phyloP scores from a whole-genome alignment of 2,888 invertebrate species.

The Caenorhabditis sinica region DNA sequence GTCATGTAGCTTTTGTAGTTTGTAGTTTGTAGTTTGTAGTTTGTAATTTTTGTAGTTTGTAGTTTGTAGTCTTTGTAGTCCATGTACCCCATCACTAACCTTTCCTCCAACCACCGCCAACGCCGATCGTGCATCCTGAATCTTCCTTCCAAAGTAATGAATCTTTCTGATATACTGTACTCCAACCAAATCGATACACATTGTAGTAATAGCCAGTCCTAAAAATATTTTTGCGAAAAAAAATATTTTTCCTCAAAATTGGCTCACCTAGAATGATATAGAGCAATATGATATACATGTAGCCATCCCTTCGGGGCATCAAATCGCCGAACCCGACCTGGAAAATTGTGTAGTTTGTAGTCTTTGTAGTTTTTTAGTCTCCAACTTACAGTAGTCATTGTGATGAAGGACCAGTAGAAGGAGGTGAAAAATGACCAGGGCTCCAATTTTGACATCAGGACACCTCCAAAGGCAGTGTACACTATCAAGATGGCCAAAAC shows the following conservation, averaged over 20 bases:
- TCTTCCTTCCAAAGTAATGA: slow-evolving; percentile 84
- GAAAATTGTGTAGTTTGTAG: slow-evolving; percentile 22
- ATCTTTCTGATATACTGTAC: slow-evolving; percentile 84
- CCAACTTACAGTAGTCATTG: slow-evolving; percentile 83
- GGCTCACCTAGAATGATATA: slow-evolving; percentile 82
- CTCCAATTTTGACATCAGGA: slow-evolving; percentile 82
- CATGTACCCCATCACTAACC: too few relatives aligned
- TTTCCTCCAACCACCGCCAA: slow-evolving; percentile 84
- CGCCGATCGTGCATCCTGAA: slow-evolving; percentile 83
- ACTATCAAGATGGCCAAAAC: slow-evolving; percentile 82
- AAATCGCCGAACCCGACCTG: slow-evolving; percentile 84
- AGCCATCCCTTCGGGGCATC: slow-evolving; percentile 82
- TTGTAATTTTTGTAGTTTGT: too few relatives aligned
- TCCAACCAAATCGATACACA: slow-evolving; percentile 84
- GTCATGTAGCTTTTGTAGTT: too few relatives aligned
- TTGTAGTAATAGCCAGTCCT: slow-evolving; percentile 84
- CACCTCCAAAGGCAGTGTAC: slow-evolving; percentile 84
- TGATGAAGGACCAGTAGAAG: slow-evolving; percentile 84
- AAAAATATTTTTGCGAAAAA: slow-evolving; percentile 28
- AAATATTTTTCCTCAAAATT: neutral
- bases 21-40: too few relatives aligned
- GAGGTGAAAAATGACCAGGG: slow-evolving; percentile 83
- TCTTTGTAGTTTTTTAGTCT: neutral
- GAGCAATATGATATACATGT: slow-evolving; percentile 83
- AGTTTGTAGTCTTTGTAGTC: too few relatives aligned